Base-by-base conservation (phyloP, 2,797 vertebrate species). In the Crenichthys baileyi region DNA sequence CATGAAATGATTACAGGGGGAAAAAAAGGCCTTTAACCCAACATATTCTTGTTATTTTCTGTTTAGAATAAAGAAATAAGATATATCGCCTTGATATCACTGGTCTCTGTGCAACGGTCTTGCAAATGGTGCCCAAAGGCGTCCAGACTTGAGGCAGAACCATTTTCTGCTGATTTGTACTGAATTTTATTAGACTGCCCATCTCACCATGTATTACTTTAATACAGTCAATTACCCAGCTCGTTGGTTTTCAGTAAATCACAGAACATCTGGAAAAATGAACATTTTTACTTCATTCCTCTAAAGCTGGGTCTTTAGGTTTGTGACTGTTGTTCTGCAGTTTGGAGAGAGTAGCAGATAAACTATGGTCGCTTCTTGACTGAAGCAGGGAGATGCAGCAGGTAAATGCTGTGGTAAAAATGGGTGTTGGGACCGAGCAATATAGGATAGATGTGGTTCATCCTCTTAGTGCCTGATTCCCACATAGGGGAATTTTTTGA, bases 391-490 rank as follows among this genome's bases (percentile, higher is more conserved):
- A 48, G 16, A 22, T 39, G 29, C 72, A 48, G 65, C 36, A 41
- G 41, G 36, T 22, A 68, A 55, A 79, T 41, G n/a, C 63, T 53
- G 3, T 77, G 72, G 75, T 72, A 41, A 77, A 70, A 60, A 50
- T n/a, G 41, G 24, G 7, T 1, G 1, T 8, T 48, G 51, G 44
- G 53, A 48, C 13, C 2, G 41, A 48, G 67, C 61, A 73, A 68
- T 50, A 22, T 46, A 61, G 20, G 58, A 68, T 63, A 55, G 22
- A 70, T 58, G 24, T 29, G 41, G 22, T 36, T 2, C 22, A 31
- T 79, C n/a, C n/a, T 72, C 60, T 73, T 53, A 18, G 56, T 78
- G 75, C 44, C 44, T 56, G 56, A 50, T 67, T 83, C 46, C 70
- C 48, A 70, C 55, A 61, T 70, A 46, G 74, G 11, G 36, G 6